phyloP scores from a whole-genome alignment of 2,888 invertebrate genomes.

The Lepidocyrtoides sp. region DNA sequence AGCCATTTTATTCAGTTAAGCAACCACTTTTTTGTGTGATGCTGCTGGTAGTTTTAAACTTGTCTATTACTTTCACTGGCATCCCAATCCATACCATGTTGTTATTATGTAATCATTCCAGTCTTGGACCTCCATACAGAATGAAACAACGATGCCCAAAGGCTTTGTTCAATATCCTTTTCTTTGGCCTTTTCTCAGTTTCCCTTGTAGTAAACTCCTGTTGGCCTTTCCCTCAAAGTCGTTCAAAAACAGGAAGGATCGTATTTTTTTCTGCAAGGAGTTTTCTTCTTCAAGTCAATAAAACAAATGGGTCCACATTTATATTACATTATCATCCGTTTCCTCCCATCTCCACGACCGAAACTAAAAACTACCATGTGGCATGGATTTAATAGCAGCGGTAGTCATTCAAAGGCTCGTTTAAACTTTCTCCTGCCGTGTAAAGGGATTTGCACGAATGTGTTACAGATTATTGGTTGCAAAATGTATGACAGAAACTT shows the following conservation, averaged over 20 bases:
- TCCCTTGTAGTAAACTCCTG: not conserved
- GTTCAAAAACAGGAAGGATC: not conserved
- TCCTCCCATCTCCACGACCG: not conserved
- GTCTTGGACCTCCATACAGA: not conserved
- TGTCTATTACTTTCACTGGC: not conserved
- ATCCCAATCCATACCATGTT: not conserved
- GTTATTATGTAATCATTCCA: not conserved
- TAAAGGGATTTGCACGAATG: not conserved
- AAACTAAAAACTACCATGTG: not conserved
- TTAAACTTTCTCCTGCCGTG: not conserved
- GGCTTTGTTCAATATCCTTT: not conserved
- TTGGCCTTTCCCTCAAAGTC: not conserved
- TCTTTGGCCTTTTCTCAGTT: not conserved
- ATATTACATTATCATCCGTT: constrained; percentile 6
- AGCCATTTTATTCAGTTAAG: constrained; percentile 8
- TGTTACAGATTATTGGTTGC: not conserved
- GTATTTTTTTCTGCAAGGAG: constrained; percentile 4
- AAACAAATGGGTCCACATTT: constrained; percentile 50
- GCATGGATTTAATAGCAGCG: not conserved
- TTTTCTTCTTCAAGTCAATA: constrained; percentile 51
- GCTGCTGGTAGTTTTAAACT: not conserved
- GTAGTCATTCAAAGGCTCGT: not conserved
- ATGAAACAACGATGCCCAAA: not conserved
- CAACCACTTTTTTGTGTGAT: not conserved
- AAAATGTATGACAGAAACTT: no score